These are phyloP conservation scores for Listrodromus nycthemerus DNA, from an alignment of 2,888 invertebrate genomes.

Conservation along the genomic window DNA sequence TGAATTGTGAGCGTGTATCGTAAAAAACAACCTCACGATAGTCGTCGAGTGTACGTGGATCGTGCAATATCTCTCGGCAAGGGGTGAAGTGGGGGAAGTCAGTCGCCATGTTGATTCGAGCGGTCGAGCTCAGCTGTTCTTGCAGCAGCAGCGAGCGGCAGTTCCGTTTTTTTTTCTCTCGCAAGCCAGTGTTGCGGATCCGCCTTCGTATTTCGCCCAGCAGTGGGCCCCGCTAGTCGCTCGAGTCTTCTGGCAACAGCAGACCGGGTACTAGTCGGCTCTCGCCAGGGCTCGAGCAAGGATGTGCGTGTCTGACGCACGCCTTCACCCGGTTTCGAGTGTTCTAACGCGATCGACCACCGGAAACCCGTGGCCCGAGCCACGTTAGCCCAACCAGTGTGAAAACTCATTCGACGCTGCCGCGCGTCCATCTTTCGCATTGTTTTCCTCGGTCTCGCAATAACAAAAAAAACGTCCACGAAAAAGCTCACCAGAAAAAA, in stretches of 20 bases:
- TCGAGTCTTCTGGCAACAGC: conserved; percentile 43
- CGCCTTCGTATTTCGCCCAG: conserved; percentile 40
- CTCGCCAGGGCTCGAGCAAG: conserved; percentile 77
- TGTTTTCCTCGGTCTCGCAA: background rate
- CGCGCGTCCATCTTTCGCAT: conserved; percentile 43
- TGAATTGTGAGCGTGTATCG: background rate
- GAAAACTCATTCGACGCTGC: conserved; percentile 64
- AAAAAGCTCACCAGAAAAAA: background rate
- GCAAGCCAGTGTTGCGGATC: conserved; percentile 37
- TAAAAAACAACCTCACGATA: background rate
- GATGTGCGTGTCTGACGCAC: conserved; percentile 71
- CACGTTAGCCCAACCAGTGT: conserved; percentile 59
- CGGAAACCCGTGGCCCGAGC: conserved; percentile 63
- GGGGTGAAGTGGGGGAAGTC: background rate
- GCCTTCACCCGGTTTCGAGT: conserved; percentile 65
- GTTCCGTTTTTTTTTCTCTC: conserved; percentile 30
- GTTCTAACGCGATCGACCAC: conserved; percentile 68
- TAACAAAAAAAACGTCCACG: background rate
- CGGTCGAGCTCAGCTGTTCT: conserved; percentile 51
- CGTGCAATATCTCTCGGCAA: background rate
- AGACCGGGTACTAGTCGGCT: conserved; percentile 73
- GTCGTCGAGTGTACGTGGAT: background rate
- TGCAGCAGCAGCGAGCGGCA: conserved; percentile 30
- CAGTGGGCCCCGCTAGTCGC: conserved; percentile 15
- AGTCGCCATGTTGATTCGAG: conserved; percentile 49